These are phyloP conservation scores for Hassar affinis DNA, from an alignment of 2,113 vertebrate genomes.

Conservation along the genomic window DNA sequence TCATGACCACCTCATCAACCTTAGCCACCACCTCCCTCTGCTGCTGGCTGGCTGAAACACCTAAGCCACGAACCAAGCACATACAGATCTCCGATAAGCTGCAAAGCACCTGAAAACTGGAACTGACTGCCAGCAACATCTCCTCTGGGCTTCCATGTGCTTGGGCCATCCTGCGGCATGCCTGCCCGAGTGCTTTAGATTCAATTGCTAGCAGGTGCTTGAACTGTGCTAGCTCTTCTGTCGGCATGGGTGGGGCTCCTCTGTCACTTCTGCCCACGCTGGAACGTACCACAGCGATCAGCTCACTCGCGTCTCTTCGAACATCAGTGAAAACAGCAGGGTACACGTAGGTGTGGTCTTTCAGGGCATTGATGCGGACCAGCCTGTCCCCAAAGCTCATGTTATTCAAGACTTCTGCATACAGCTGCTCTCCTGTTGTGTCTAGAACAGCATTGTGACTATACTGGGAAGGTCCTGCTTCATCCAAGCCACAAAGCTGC, in stretches of 20 bases:
- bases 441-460: conserved; percentile 57
- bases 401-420: conserved; percentile 76
- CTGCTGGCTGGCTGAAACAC: conserved; percentile 79
- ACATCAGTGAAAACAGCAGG: conserved; percentile 87
- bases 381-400: conserved; percentile 85
- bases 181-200: conserved; percentile 92
- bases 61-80: conserved; percentile 88
- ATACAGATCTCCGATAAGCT: conserved; percentile 95
- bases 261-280: conserved; percentile 76
- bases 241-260: conserved; percentile 73
- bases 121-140: conserved; percentile 91
- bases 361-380: conserved; percentile 81
- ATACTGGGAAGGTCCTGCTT: conserved; percentile 55
- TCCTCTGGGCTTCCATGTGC: conserved; percentile 89
- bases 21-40: conserved; percentile 92
- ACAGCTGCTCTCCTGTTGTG: conserved; percentile 63
- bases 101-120: conserved; percentile 97
- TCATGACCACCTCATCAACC: conserved; percentile 92
- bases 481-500: conserved; percentile 45
- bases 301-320: conserved; percentile 88
- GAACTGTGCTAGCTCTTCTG: conserved; percentile 85
- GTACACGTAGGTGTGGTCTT: conserved; percentile 84
- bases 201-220: conserved; percentile 91
- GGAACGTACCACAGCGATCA: conserved; percentile 89
- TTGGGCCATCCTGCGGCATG: conserved; percentile 91